Conservation (phyloP, 2,888 invertebrate genomes). For the Brenthis hecate region DNA sequence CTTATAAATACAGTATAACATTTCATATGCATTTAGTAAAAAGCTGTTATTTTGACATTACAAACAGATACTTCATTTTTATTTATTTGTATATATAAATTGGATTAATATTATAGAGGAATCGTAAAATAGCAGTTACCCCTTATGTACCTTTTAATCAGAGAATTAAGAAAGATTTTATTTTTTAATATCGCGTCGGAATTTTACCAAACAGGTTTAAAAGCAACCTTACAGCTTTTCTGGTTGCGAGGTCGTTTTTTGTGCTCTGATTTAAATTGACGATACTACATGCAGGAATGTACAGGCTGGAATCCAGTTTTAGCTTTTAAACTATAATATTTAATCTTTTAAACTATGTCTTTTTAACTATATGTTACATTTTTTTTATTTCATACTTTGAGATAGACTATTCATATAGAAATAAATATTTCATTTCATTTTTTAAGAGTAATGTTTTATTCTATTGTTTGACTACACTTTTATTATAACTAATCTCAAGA, state of each 20-base stretch:
- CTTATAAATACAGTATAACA: background rate
- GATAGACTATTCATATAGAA: too few species aligned
- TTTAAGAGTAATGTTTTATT: too few species aligned
- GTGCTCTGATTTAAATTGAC: conserved; percentile 49
- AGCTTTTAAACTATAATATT: background rate
- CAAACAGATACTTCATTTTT: too few species aligned
- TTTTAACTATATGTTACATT: background rate
- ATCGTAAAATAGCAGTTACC: background rate
- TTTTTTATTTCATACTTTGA: background rate
- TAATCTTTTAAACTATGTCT: background rate
- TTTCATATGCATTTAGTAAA: background rate
- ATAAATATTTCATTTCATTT: too few species aligned
- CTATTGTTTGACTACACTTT: too few species aligned
- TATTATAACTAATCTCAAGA: too few species aligned
- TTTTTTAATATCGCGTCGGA: background rate
- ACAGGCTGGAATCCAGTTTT: conserved; percentile 10
- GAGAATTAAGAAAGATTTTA: background rate
- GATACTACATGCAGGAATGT: conserved; percentile 34
- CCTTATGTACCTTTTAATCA: background rate
- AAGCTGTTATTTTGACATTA: too few species aligned
- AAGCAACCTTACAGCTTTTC: conserved; percentile 69
- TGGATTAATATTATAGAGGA: conserved; percentile 11
- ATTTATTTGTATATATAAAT: background rate
- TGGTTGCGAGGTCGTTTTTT: conserved; percentile 62
- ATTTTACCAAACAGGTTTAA: conserved; percentile 32